These are phyloP conservation scores for Ichneumoninae sp. DNA, from an alignment of 2,888 invertebrate species.

Conservation along the genomic window DNA sequence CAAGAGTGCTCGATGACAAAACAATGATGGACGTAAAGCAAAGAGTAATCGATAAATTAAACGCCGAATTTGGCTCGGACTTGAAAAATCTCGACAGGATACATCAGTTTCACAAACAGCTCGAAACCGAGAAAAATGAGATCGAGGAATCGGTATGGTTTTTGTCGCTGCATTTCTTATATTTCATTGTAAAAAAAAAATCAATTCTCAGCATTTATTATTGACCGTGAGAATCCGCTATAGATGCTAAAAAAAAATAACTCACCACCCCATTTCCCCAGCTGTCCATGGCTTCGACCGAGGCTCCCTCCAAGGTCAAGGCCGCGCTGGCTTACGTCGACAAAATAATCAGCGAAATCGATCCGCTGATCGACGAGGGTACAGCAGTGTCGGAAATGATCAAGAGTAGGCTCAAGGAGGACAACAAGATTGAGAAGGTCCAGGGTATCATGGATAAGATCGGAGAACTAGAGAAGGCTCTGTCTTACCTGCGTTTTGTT, in stretches of 20 bases:
- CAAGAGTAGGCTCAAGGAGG: constrained; percentile 78
- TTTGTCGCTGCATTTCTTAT: constrained; percentile 20
- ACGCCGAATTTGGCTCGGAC: constrained; percentile 86
- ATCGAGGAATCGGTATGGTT: constrained; percentile 84
- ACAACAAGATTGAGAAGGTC: constrained; percentile 85
- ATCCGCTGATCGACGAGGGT: constrained; percentile 85
- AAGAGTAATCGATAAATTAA: constrained; percentile 85
- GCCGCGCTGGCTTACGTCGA: constrained; percentile 88
- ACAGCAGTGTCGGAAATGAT: constrained; percentile 81
- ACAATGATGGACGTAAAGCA: constrained; percentile 78
- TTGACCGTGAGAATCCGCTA: constrained; percentile 3
- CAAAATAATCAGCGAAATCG: constrained; percentile 84
- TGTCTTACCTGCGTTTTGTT: constrained; percentile 89
- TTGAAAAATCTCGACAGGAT: constrained; percentile 86
- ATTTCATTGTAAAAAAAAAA: constrained; percentile 11
- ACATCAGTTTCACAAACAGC: constrained; percentile 83
- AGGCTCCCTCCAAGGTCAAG: constrained; percentile 88
- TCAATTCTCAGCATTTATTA: constrained; percentile 3
- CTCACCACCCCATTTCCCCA: constrained; percentile 78
- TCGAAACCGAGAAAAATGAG: constrained; percentile 82
- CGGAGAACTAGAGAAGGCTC: constrained; percentile 86
- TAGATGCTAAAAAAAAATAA: not conserved
- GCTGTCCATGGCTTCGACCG: constrained; percentile 88
- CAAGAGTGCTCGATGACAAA: constrained; percentile 9
- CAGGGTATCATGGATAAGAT: constrained; percentile 87